Percentiles rank a stretch among this genome's conserved stretches.
Evolutionary conservation across 2,797 vertebrate species (phyloP).

Genomic region (Trichosurus vulpecula): DNA sequence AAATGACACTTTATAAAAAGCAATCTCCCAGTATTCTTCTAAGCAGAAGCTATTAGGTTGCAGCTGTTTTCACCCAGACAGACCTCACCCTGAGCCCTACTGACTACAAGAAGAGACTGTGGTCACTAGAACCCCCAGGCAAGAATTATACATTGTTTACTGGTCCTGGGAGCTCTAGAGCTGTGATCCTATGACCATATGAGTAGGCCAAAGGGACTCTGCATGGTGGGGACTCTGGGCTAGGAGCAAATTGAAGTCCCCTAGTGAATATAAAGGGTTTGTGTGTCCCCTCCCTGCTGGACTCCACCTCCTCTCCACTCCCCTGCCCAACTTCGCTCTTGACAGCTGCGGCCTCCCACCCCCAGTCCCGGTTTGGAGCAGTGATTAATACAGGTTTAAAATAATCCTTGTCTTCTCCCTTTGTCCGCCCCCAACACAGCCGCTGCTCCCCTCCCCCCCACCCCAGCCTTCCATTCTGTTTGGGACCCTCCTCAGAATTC

Average conservation of each 20-base stretch:
- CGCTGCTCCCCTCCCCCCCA: conserved; percentile 59
- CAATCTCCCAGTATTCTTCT: background rate
- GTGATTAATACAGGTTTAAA: conserved; percentile 83
- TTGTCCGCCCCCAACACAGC: conserved; percentile 79
- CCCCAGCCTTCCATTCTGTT: background rate
- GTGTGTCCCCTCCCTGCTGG: conserved; percentile 55
- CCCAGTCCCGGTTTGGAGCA: conserved; percentile 79
- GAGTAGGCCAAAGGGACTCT: background rate
- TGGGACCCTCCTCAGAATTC: conserved; percentile 57
- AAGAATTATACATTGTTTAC: background rate
- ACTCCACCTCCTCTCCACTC: conserved; percentile 50
- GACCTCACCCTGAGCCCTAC: background rate
- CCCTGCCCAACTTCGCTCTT: conserved; percentile 67
- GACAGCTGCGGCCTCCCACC: conserved; percentile 79
- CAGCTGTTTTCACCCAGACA: background rate
- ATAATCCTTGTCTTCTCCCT: conserved; percentile 82
- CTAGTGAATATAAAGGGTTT: background rate
- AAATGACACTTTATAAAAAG: background rate
- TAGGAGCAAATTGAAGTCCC: conserved; percentile 4
- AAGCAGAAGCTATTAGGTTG: background rate
- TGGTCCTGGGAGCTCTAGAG: background rate
- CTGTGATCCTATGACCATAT: background rate
- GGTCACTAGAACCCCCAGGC: background rate
- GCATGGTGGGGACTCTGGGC: background rate
- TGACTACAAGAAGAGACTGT: background rate